Evolutionary conservation across 2,797 vertebrate species (phyloP), one percentile per base, ranked within the genome.

Genomic region (Lepidocolaptes lacrymiger): DNA sequence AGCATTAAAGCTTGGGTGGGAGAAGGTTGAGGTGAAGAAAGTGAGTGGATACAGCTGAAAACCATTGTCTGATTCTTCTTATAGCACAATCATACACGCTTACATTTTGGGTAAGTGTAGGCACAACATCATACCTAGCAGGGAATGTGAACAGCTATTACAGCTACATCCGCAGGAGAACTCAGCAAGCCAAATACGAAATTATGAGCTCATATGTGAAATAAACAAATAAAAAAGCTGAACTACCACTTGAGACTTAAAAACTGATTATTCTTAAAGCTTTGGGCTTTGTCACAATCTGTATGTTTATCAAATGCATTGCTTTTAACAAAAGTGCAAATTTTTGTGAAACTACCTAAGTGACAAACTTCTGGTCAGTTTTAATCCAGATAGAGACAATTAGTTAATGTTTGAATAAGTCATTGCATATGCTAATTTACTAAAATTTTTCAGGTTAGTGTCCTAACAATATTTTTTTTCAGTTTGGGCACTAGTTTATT

Each of bases 21-120:
- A 37, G 34, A 39, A 9, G 4, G 3, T 3, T n/a, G 27, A 14
- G 4, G 17, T 62, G 48, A 43, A 27, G 8, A 37, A 72, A 77
- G 14, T 14, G 32, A 83, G 46, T 49, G 24, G 52, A 49, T 54
- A 28, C 34, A 80, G 73, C 26, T 89, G 79, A 85, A 91, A 94
- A 54, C 13, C 32, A 24, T 63, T 56, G 37, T 21, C 28, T 1
- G 1, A 11, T 36, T 88, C 55, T 54, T 63, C 64, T 89, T 75
- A 54, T 32, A 75, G 37, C 30, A 44, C 63, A 81, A 86, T 72
- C 2, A 6, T 7, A 41, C 8, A 6, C 0, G 0, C 5, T 56
- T 41, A 46, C 0, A 0, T 59, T 71, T 84, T 63, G 7, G 0
- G n/a, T 22, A 41, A 72, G 28, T 2, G 7, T 10, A 56, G 59